Percentiles rank a stretch among this genome's conserved stretches.
Evolutionary conservation across 2,797 vertebrate species (phyloP).

Genomic region (Cuculus canorus): DNA sequence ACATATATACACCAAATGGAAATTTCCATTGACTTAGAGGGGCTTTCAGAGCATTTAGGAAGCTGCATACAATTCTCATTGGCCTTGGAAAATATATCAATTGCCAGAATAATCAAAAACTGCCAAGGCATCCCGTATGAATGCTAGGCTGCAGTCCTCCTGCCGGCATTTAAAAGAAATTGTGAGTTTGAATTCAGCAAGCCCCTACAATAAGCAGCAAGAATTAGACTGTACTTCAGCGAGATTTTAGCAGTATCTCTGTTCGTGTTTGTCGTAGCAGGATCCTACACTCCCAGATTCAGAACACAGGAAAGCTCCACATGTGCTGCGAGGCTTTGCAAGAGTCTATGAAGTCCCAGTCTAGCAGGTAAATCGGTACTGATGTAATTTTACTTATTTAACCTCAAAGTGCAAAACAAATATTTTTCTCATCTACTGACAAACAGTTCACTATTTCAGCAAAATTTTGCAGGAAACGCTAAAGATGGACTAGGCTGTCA

Average conservation of each 20-base stretch:
- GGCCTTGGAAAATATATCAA: background rate
- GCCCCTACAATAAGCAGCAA: background rate
- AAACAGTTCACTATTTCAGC: background rate
- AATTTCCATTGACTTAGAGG: background rate
- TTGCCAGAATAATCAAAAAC: background rate
- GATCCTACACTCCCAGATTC: background rate
- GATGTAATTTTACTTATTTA: background rate
- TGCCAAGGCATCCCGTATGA: background rate
- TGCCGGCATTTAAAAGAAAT: background rate
- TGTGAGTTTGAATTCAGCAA: background rate
- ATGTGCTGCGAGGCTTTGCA: background rate
- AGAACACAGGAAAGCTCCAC: background rate
- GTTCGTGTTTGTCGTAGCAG: background rate
- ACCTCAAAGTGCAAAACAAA: background rate
- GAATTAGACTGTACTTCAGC: background rate
- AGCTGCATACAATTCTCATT: background rate
- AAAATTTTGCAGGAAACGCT: background rate
- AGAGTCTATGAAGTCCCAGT: background rate
- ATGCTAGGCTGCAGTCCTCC: background rate
- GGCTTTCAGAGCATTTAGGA: background rate
- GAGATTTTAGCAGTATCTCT: background rate
- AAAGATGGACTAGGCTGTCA: background rate
- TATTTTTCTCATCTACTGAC: background rate
- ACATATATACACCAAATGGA: background rate
- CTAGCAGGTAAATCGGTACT: background rate